These are phyloP conservation scores for Nemurella pictetii DNA, from an alignment of 2,888 invertebrate species.

Conservation along the genomic window DNA sequence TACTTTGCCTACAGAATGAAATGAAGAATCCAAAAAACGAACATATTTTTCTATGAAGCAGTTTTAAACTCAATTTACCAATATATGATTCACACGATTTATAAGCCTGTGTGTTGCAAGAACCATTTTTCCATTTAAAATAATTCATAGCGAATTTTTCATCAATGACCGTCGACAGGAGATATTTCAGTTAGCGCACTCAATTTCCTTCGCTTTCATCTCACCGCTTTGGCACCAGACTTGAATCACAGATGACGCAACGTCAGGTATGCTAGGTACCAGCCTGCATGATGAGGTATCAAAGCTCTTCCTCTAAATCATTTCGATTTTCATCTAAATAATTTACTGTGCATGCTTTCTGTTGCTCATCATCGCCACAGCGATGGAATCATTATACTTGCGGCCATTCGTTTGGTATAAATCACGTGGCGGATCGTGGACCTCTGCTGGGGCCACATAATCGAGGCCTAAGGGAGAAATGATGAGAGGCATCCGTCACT, in stretches of 20 bases:
- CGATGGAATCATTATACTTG: background rate
- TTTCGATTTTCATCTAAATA: background rate
- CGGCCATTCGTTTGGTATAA: conserved; percentile 21
- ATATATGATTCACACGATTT: no score
- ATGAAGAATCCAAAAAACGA: no score
- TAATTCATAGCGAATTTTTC: no score
- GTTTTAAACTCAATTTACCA: no score
- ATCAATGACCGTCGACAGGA: background rate
- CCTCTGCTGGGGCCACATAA: background rate
- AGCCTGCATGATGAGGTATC: background rate
- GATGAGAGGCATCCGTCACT: background rate
- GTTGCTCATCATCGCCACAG: conserved; percentile 19
- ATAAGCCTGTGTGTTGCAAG: no score
- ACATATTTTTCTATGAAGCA: no score
- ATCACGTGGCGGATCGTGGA: conserved; percentile 3
- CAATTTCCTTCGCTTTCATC: background rate
- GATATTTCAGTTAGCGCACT: background rate
- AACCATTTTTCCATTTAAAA: no score
- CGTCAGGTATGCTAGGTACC: no score
- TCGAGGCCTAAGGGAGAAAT: background rate
- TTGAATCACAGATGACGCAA: background rate
- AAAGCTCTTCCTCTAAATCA: background rate
- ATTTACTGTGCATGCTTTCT: background rate
- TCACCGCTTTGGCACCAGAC: background rate
- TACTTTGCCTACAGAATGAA: no score